A percentile compares a stretch with the other conserved stretches of the same genome.
Evolutionary conservation across 2,113 vertebrate genomes (phyloP).

Genomic region (Probosciger aterrimus): DNA sequence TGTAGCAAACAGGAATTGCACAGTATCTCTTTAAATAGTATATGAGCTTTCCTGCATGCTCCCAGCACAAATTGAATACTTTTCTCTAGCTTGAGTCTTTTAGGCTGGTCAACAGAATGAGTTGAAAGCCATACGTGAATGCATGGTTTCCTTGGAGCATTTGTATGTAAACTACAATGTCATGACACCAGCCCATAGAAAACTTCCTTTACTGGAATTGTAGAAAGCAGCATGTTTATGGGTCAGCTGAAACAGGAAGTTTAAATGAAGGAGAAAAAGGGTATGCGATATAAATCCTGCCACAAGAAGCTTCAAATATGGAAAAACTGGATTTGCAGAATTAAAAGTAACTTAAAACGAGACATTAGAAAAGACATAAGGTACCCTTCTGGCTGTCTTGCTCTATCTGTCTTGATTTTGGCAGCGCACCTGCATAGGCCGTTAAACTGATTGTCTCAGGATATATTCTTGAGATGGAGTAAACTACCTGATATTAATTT

Average conservation of each 20-base stretch:
- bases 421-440: not conserved
- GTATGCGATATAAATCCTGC: not conserved
- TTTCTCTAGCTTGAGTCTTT: not conserved
- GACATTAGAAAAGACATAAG: not conserved
- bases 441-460: slow-evolving; percentile 34
- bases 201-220: not conserved
- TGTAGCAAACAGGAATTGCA: not conserved
- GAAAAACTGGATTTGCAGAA: not conserved
- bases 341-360: not conserved
- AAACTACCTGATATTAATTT: slow-evolving; percentile 42
- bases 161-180: not conserved
- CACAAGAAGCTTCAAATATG: not conserved
- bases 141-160: not conserved
- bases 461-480: not conserved
- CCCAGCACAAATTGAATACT: not conserved
- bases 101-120: not conserved
- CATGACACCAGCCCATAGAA: not conserved
- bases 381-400: slow-evolving; percentile 6
- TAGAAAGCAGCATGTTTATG: not conserved
- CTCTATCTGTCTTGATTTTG: slow-evolving; percentile 31
- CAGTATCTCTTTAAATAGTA: slow-evolving; percentile 15
- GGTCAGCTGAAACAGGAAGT: not conserved
- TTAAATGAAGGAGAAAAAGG: not conserved
- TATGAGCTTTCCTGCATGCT: not conserved
- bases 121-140: not conserved